Percentiles rank a stretch among this genome's conserved stretches.
These are phyloP conservation scores for Epicampocera succincta DNA, from an alignment of 2,888 invertebrate species.

Conservation along the genomic window DNA sequence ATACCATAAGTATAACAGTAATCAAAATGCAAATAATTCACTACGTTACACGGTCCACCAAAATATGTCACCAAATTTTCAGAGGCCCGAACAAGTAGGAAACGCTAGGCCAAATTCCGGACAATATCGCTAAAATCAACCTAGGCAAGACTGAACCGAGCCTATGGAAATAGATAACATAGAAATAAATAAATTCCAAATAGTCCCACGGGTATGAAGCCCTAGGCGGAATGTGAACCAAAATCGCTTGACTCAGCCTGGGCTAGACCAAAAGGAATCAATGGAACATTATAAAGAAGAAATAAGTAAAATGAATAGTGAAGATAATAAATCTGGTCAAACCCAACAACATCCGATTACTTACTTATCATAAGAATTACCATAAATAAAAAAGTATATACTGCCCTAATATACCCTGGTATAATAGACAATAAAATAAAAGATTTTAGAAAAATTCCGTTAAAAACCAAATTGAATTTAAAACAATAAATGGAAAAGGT, in stretches of 20 bases:
- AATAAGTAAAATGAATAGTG: background rate
- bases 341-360: background rate
- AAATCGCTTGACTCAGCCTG: conserved; percentile 13
- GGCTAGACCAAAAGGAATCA: conserved; percentile 12
- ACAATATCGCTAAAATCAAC: no score
- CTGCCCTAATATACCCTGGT: background rate
- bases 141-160: no score
- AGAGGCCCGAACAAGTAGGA: no score
- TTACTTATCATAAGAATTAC: background rate
- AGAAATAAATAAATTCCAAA: background rate
- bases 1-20: no score
- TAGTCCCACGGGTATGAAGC: conserved; percentile 2
- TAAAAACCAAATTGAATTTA: no score
- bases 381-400: background rate
- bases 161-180: no score
- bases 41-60: no score
- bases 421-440: no score
- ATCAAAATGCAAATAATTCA: no score
- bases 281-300: background rate
- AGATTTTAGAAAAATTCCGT: background rate
- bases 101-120: no score
- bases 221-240: conserved; percentile 11
- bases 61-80: no score
- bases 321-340: background rate
- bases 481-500: no score